These are phyloP conservation scores for Argopecten irradians DNA, from an alignment of 1,140 invertebrate genomes.

Conservation along the genomic window DNA sequence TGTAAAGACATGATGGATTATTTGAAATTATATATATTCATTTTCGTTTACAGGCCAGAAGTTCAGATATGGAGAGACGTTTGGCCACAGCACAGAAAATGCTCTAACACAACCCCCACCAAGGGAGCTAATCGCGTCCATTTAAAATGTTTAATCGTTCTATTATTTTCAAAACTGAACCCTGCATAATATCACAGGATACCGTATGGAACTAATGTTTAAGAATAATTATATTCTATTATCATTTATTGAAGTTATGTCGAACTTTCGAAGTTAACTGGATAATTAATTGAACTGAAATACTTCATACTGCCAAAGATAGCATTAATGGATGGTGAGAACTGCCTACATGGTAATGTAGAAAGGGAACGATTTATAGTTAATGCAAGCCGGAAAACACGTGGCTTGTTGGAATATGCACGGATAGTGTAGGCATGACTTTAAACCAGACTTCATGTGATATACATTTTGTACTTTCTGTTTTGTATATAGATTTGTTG, in stretches of 20 bases:
- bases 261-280: background rate
- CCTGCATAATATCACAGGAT: background rate
- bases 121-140: background rate
- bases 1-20: background rate
- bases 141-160: slow-evolving; percentile 12
- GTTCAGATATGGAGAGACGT: slow-evolving; percentile 68
- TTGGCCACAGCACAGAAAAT: slow-evolving; percentile 69
- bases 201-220: background rate
- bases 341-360: background rate
- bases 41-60: slow-evolving; percentile 66
- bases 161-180: background rate
- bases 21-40: background rate
- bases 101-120: slow-evolving; percentile 45
- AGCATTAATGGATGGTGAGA: background rate
- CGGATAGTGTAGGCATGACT: background rate
- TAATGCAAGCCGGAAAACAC: background rate
- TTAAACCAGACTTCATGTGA: background rate
- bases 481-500: background rate
- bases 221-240: background rate
- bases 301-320: background rate
- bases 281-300: background rate
- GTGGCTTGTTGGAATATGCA: background rate
- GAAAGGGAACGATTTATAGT: background rate
- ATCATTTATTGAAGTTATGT: background rate
- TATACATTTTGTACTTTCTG: background rate